Base-by-base conservation (phyloP, 1,140 invertebrate species). In the Drosophila triauraria region DNA sequence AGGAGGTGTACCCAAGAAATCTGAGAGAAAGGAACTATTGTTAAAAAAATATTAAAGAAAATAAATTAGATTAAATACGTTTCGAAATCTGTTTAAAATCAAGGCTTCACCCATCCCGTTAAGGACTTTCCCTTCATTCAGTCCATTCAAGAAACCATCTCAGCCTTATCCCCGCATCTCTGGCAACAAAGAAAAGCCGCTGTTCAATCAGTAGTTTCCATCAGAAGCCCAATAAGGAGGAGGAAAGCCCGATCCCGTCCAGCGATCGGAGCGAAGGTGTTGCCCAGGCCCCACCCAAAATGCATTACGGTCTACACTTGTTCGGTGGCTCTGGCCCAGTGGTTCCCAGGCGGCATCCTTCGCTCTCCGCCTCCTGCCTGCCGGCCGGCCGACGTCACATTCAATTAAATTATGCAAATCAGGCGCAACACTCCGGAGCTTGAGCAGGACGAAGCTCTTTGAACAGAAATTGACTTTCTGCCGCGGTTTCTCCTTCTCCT, bases 341-440 rank as follows among this genome's bases (percentile, higher is more conserved):
- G 60, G 54, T 57, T 74, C 68, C 53, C 54, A 79, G 57, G 69
- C 48, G 53, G 59, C 50, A 38, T 58, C 65, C 43, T 38, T 57
- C 62, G 42, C 17, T 78, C 23, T 23, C 27, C 54, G 58, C 40
- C 62, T 27, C 30, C 42, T 61, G 62, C 30, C 30, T 32, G 30
- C 30, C 6, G 51, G 51, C 51, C 51, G 35, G 20, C 65, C 62
- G 43, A 82, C 86, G 72, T 85, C 84, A 80, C 84, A 91, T 91
- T 91, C 88, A 91, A 91, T 91, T 91, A 91, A 91, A 90, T 91
- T 91, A 91, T 91, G 88, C 80, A 91, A 91, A 91, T 86, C 72
- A 82, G 67, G 65, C 82, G 72, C 88, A 80, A 71, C 82, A 80
- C 78, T 23, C 15, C 2, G 35, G 17, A 40, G 53, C 53, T 91